Evolutionary conservation across 1,140 invertebrate species (phyloP), one percentile per base, ranked within the genome.

Genomic region (Zophobas atratus): DNA sequence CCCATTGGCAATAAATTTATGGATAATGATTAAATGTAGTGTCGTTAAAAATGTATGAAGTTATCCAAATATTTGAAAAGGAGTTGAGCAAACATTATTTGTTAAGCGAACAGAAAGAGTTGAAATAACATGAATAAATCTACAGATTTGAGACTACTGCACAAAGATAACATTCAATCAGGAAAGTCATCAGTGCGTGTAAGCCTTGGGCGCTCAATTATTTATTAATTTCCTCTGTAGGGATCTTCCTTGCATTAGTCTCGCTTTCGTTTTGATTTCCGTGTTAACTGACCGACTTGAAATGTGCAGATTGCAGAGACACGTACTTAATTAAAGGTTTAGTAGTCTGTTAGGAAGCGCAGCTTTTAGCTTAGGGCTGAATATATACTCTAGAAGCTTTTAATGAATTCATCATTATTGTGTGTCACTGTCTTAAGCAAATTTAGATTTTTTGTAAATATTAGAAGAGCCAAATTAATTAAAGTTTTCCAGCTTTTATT

Each of bases 161-260:
- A 41, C 41, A 60, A 70, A 56, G 77, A 60, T 81, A 79, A 79
- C 79, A 77, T 81, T 77, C 80, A 81, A 81, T 81, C 77, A 78
- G 77, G 43, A 46, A 70, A 74, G 56, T 71, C 77, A 74, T 79
- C 75, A 78, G 75, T 77, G 80, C 80, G 74, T 81, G 60, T 56
- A 67, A 78, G 55, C 77, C 75, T 53, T 34, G 70, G 80, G 74
- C 74, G 71, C 70, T 81, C 77, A 81, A 80, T 81, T 81, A 81
- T 79, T 81, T 81, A 81, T 79, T 81, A 81, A 81, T 81, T 81
- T 81, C 73, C 80, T 55, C 53, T 75, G 53, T 80, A 48, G 46
- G 34, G 51, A 20, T 70, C 46, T 72, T 5, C 60, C 1, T 43
- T 41, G 60, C 60, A 67, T 67, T 67, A 43, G 60, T 67, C 60